phyloP scores from a whole-genome alignment of 2,113 vertebrate species.

The Thunnus maccoyii region DNA sequence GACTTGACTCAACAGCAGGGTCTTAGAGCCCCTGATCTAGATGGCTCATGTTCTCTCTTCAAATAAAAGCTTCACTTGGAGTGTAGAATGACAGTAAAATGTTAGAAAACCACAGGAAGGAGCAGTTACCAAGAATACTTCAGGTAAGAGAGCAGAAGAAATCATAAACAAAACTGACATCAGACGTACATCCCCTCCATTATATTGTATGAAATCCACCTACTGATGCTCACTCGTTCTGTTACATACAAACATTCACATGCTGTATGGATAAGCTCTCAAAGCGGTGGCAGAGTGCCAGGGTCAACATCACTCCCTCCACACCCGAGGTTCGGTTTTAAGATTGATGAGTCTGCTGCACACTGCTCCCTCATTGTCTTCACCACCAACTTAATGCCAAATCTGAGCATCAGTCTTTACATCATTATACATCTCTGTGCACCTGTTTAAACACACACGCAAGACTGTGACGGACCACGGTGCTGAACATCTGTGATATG shows the following conservation, averaged over 20 bases:
- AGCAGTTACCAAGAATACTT: slow-evolving; percentile 1
- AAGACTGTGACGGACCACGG: not conserved
- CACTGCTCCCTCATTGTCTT: slow-evolving; percentile 45
- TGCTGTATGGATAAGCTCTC: slow-evolving; percentile 47
- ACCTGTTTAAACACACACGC: slow-evolving; percentile 58
- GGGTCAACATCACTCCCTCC: slow-evolving; percentile 68
- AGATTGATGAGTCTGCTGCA: slow-evolving; percentile 69
- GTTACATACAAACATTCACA: slow-evolving; percentile 33
- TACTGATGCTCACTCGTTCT: slow-evolving; percentile 35
- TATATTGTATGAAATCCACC: slow-evolving; percentile 33
- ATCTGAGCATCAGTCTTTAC: slow-evolving; percentile 51
- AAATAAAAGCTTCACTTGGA: slow-evolving; percentile 33
- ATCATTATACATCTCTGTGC: slow-evolving; percentile 40
- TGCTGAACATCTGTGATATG: slow-evolving; percentile 2
- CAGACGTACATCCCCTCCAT: slow-evolving; percentile 23
- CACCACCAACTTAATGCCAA: slow-evolving; percentile 26
- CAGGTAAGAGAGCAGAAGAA: slow-evolving; percentile 16
- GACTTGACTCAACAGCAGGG: slow-evolving; percentile 25
- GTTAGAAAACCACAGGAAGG: slow-evolving; percentile 7
- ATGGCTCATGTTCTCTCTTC: slow-evolving; percentile 27
- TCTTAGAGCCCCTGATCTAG: slow-evolving; percentile 49
- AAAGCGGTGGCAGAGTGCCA: slow-evolving; percentile 49
- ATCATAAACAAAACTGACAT: slow-evolving; percentile 23
- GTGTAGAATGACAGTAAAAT: slow-evolving; percentile 7
- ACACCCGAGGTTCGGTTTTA: slow-evolving; percentile 3